These are phyloP conservation scores for Myathropa florea DNA, from an alignment of 2,888 invertebrate species.

Conservation along the genomic window DNA sequence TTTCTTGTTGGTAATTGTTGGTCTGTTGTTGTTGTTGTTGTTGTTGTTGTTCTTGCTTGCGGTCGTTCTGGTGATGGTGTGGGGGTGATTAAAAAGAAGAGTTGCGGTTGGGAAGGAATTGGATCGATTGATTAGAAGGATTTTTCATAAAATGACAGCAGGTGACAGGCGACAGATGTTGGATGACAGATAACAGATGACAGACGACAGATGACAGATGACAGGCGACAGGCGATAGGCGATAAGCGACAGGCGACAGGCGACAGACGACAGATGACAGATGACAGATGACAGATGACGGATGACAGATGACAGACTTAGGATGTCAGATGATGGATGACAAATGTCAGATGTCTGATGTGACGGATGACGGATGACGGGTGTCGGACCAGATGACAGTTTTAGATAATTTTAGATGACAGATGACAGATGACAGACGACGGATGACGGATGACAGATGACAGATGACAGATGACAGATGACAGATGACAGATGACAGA, in stretches of 20 bases:
- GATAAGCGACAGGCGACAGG: background rate
- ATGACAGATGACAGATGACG: background rate
- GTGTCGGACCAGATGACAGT: too few species aligned
- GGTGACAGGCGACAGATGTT: background rate
- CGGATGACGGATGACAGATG: background rate
- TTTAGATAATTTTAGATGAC: too few species aligned
- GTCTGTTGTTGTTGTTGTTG: conserved; percentile 2
- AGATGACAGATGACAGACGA: background rate
- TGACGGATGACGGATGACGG: background rate
- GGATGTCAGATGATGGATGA: background rate
- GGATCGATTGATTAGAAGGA: background rate
- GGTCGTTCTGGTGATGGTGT: background rate
- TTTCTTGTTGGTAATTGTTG: conserved; percentile 49
- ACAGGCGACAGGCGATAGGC: background rate
- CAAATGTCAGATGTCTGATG: background rate
- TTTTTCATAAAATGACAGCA: too few species aligned
- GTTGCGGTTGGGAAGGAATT: background rate
- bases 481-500: background rate
- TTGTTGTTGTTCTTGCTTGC: background rate
- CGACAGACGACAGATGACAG: background rate
- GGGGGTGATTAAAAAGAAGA: background rate
- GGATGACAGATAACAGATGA: background rate
- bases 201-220: background rate
- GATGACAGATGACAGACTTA: background rate
- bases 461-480: background rate